Percentiles rank a stretch among this genome's conserved stretches.
These are phyloP conservation scores for Parnassius glacialis DNA, from an alignment of 2,888 invertebrate genomes.

Conservation along the genomic window DNA sequence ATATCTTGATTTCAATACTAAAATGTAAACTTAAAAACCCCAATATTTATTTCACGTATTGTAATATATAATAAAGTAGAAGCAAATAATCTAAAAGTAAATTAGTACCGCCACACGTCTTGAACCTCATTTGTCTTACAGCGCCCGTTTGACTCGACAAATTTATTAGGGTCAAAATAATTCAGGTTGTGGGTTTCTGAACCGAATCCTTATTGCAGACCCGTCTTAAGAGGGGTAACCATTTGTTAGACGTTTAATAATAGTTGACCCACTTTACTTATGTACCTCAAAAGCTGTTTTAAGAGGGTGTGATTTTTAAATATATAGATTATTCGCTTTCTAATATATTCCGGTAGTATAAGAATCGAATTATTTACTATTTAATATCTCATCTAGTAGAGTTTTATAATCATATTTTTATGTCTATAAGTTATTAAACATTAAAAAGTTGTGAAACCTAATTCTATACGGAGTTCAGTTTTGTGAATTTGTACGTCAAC, in stretches of 20 bases:
- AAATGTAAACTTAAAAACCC: no score
- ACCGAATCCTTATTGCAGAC: slow-evolving; percentile 72
- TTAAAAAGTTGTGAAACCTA: slow-evolving; percentile 33
- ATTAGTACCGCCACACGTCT: slow-evolving; percentile 42
- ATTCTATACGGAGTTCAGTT: slow-evolving; percentile 50
- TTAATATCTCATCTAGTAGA: background rate
- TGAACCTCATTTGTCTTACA: slow-evolving; percentile 71
- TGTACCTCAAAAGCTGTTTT: slow-evolving; percentile 54
- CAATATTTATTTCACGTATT: background rate
- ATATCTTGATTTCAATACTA: no score
- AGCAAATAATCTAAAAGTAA: slow-evolving; percentile 33
- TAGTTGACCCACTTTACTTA: slow-evolving; percentile 75
- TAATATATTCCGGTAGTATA: slow-evolving; percentile 31
- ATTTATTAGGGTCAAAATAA: slow-evolving; percentile 80
- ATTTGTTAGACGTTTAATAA: slow-evolving; percentile 73
- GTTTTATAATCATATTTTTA: no score
- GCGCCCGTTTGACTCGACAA: slow-evolving; percentile 70
- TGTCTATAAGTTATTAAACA: background rate
- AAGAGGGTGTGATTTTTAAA: slow-evolving; percentile 65
- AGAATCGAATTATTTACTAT: background rate
- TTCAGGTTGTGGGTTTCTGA: slow-evolving; percentile 75
- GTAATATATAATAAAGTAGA: slow-evolving; percentile 16
- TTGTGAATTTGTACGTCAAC: slow-evolving; percentile 59
- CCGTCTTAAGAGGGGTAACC: slow-evolving; percentile 65
- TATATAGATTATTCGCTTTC: slow-evolving; percentile 48